These are phyloP conservation scores for Allolobophora icterica DNA, from an alignment of 2,888 invertebrate species.

Conservation along the genomic window DNA sequence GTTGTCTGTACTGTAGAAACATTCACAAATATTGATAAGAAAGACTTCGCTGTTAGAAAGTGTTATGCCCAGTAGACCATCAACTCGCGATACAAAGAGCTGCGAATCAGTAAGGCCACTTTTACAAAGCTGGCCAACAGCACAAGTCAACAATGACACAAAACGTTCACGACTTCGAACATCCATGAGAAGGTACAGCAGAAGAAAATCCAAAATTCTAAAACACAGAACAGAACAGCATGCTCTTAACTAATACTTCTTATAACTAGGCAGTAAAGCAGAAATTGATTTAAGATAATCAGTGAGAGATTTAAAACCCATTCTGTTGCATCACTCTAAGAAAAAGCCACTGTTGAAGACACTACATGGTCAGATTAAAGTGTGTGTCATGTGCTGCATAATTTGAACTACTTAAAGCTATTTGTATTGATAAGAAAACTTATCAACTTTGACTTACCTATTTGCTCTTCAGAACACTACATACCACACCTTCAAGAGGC, in stretches of 20 bases:
- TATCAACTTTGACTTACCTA: too few relatives aligned
- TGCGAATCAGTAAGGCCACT: not conserved
- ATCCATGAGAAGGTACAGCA: not conserved
- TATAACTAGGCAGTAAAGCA: not conserved
- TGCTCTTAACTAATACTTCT: not conserved
- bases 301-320: too few relatives aligned
- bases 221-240: not conserved
- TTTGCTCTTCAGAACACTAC: too few relatives aligned
- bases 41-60: conserved; percentile 38
- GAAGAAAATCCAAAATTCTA: not conserved
- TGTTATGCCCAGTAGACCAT: conserved; percentile 40
- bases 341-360: too few relatives aligned
- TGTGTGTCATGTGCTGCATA: too few relatives aligned
- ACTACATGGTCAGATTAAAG: too few relatives aligned
- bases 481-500: too few relatives aligned
- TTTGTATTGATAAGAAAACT: too few relatives aligned
- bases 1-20: conserved; percentile 27
- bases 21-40: conserved; percentile 37
- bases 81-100: not conserved
- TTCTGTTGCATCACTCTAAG: too few relatives aligned
- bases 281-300: not conserved
- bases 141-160: conserved; percentile 26
- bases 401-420: too few relatives aligned
- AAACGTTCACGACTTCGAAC: not conserved
- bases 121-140: not conserved